Evolutionary conservation across 64 coral and sea anemone species (phyloP), one percentile per base, ranked within the genome.

Genomic region (Catalaphyllia jardinei): DNA sequence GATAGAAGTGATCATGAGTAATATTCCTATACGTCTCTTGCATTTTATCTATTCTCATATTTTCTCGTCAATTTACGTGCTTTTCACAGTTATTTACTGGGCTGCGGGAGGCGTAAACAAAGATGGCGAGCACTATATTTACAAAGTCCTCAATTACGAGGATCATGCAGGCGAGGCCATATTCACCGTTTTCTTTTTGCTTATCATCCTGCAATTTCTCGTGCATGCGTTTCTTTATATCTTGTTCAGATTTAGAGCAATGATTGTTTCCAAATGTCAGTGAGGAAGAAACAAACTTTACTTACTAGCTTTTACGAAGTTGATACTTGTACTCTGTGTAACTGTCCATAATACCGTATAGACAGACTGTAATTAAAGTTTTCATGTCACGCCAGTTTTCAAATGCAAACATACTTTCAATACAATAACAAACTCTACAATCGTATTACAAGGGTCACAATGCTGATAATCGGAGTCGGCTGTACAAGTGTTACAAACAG

Each of bases 31-130:
- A 0, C 75, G 89, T 49, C 50, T 92, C 10, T 61, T 92, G 71
- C 94, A 95, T 75, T 89, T 92, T 3, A 28, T 88, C 5, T 95
- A 92, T 86, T 81, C 94, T 4, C 86, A 92, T 38, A 30, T 78
- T 22, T 78, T 95, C 64, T 84, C 75, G 12, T 71, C 78, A 19
- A 83, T 85, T 55, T 95, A 92, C 46, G 74, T 92, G 8, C 61
- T 95, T n/a, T 95, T 92, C 54, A 92, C 90, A 0, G 86, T 92
- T 27, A 67, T 95, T 60, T 95, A 92, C 79, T 95, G 94, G 94
- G 90, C 30, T 2, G 81, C 72, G 15, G 90, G 90, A 20, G 94
- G 94, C 1, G 86, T 64, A 1, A 74, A 89, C 28, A 65, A 60
- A 14, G 16, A 69, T 18, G 94, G 94, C 0, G 69, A 88, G 18